phyloP scores from a whole-genome alignment of 2,888 invertebrate species.

The Octodonta nipae region DNA sequence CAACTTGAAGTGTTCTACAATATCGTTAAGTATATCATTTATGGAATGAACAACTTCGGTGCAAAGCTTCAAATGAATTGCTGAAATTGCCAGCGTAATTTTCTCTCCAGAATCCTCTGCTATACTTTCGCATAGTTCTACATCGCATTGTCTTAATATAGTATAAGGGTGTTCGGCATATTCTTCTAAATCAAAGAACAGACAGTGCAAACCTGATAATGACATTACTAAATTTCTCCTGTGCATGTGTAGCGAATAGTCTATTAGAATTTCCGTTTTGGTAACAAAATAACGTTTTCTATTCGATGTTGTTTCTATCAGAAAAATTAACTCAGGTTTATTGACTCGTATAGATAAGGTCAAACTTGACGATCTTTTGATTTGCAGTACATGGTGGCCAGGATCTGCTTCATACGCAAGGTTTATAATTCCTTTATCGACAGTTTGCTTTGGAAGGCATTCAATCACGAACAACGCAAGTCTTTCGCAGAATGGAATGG shows the following conservation, averaged over 20 bases:
- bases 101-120: conserved; percentile 53
- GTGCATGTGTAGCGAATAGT: conserved; percentile 54
- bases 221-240: conserved; percentile 50
- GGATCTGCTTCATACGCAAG: conserved; percentile 55
- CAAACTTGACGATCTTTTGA: conserved; percentile 34
- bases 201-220: conserved; percentile 45
- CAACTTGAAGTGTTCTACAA: conserved; percentile 34
- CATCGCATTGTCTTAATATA: conserved; percentile 54
- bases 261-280: conserved; percentile 54
- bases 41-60: conserved; percentile 60
- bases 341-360: conserved; percentile 60
- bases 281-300: conserved; percentile 42
- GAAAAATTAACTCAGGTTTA: conserved; percentile 64
- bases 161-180: conserved; percentile 39
- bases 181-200: conserved; percentile 29
- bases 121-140: conserved; percentile 52
- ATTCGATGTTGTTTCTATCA: conserved; percentile 50
- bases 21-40: conserved; percentile 40
- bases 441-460: conserved; percentile 40
- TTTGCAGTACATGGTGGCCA: conserved; percentile 10
- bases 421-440: conserved; percentile 56
- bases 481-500: conserved; percentile 54
- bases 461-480: conserved; percentile 32
- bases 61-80: conserved; percentile 57
- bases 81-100: conserved; percentile 50